These are phyloP conservation scores for Drosophila kambysellisi DNA, from an alignment of 2,888 invertebrate species.

Conservation along the genomic window DNA sequence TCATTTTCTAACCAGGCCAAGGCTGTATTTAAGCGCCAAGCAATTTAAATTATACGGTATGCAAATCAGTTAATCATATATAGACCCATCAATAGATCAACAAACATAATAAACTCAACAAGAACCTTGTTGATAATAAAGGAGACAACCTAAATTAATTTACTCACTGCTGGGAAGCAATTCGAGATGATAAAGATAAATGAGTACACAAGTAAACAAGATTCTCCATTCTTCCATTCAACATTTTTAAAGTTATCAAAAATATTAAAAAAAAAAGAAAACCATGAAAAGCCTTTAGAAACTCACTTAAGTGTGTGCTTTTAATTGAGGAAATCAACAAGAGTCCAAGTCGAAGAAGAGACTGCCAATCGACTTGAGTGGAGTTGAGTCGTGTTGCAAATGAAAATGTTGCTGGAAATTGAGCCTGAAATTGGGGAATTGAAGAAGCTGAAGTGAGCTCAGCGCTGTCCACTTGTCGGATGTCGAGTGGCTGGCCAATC, in stretches of 20 bases:
- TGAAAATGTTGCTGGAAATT: conserved; percentile 43
- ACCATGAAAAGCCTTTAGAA: neutral
- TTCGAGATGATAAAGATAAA: neutral
- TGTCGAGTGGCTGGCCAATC: conserved; percentile 45
- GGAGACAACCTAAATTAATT: neutral
- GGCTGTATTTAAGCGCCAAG: conserved; percentile 7
- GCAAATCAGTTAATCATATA: conserved; percentile 9
- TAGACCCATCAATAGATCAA: neutral
- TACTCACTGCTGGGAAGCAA: neutral
- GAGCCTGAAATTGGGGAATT: conserved; percentile 49
- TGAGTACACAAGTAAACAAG: neutral
- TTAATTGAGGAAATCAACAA: conserved; percentile 58
- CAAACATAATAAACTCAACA: neutral
- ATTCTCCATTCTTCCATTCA: neutral
- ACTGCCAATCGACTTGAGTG: conserved; percentile 19
- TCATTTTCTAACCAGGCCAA: conserved; percentile 10
- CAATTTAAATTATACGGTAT: conserved; percentile 2
- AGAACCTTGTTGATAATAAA: neutral
- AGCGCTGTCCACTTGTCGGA: conserved; percentile 22
- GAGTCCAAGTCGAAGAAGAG: conserved; percentile 4
- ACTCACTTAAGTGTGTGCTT: conserved; percentile 41
- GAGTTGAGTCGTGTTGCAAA: conserved; percentile 19
- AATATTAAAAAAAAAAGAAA: conserved; percentile 8
- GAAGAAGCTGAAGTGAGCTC: conserved; percentile 27
- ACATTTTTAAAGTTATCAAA: conserved; percentile 1